A percentile compares a stretch with the other conserved stretches of the same genome.
Conservation (phyloP, 2,888 invertebrate genomes). For the Scaptomyza polygonia region DNA sequence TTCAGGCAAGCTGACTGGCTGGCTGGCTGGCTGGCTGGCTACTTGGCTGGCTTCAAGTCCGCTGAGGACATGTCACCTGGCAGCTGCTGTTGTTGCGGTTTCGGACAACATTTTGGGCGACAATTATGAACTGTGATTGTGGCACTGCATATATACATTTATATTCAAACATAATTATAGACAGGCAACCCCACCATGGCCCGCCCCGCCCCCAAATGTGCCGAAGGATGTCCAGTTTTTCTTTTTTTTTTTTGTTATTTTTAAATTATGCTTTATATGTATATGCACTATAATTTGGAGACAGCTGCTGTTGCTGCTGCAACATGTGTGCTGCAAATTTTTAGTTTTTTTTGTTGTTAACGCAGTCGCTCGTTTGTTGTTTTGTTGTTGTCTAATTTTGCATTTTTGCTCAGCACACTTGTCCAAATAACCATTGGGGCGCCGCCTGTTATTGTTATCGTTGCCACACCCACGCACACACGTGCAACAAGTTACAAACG, state of each 20-base stretch:
- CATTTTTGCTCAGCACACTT: slow-evolving; percentile 33
- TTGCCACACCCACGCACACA: slow-evolving; percentile 41
- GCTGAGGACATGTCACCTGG: slow-evolving; percentile 70
- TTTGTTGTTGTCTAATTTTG: slow-evolving; percentile 40
- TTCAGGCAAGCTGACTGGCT: background rate
- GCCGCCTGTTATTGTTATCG: slow-evolving; percentile 37
- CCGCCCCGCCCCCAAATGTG: slow-evolving; percentile 11
- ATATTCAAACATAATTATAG: slow-evolving; percentile 60
- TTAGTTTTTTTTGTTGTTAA: too few species aligned
- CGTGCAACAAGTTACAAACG: slow-evolving; percentile 42
- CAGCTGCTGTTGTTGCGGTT: slow-evolving; percentile 24
- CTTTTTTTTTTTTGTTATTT: slow-evolving; percentile 65
- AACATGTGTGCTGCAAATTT: slow-evolving; percentile 52
- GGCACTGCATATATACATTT: slow-evolving; percentile 29
- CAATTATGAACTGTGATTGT: slow-evolving; percentile 75
- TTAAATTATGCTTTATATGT: slow-evolving; percentile 67
- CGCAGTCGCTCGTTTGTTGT: slow-evolving; percentile 13
- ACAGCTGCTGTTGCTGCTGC: slow-evolving; percentile 33
- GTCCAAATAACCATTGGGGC: slow-evolving; percentile 52
- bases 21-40: background rate
- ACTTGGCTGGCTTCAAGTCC: slow-evolving; percentile 19
- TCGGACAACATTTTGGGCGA: slow-evolving; percentile 63
- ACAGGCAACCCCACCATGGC: slow-evolving; percentile 2
- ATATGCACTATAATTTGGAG: slow-evolving; percentile 45
- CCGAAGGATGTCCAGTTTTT: slow-evolving; percentile 49